These are phyloP conservation scores for Boulengeromyrus knoepffleri DNA, from an alignment of 2,113 vertebrate species.

Conservation along the genomic window DNA sequence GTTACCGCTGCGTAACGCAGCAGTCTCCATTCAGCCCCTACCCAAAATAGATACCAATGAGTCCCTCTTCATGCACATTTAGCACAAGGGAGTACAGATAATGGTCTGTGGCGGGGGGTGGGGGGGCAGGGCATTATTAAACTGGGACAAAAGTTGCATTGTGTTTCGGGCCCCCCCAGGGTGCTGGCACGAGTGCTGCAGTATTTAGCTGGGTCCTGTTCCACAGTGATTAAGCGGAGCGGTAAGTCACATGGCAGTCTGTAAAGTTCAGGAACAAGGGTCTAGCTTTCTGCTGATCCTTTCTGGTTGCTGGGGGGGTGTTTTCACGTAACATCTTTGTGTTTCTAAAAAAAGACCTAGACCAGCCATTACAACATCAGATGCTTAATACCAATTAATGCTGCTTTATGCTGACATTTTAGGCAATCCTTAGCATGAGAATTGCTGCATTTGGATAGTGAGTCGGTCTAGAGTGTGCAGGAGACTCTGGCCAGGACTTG, in stretches of 20 bases:
- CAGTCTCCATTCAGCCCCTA: neutral
- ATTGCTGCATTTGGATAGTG: neutral
- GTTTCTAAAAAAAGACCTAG: neutral
- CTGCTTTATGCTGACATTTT: neutral
- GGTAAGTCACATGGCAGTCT: constrained; percentile 11
- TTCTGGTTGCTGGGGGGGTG: neutral
- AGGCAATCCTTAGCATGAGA: neutral
- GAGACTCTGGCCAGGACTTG: neutral
- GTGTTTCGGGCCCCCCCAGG: constrained; percentile 1
- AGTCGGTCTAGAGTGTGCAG: neutral
- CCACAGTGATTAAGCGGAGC: constrained; percentile 1
- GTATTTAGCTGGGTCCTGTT: neutral
- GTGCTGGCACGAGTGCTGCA: neutral
- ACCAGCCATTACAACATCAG: neutral
- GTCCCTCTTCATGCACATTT: neutral
- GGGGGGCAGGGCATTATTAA: neutral
- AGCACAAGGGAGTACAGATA: neutral
- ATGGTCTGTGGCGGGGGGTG: neutral
- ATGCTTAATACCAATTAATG: neutral
- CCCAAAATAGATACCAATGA: neutral
- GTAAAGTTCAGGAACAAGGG: neutral
- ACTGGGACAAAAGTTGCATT: constrained; percentile 5
- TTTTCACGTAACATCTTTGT: neutral
- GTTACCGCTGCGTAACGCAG: neutral
- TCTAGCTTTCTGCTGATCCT: neutral